Base-by-base conservation (phyloP, 1,140 invertebrate species). In the Euura saliciscinereae region DNA sequence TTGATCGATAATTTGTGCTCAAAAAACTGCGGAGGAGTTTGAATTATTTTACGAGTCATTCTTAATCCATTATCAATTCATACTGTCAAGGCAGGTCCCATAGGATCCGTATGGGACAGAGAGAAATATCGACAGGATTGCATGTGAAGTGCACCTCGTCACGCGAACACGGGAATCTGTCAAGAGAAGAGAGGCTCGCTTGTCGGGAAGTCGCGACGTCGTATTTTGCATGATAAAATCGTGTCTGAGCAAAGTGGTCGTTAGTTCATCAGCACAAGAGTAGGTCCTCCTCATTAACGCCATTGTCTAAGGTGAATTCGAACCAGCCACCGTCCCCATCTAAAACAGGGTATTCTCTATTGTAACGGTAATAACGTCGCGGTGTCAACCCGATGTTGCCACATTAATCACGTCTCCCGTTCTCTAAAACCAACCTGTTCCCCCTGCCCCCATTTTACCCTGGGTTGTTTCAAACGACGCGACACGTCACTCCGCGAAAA, bases 371-470 rank as follows among this genome's bases (percentile, higher is more conserved):
- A 76, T 74, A 76, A 76, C 73, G 76, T 76, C 75, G 71, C 73
- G 73, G 76, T 76, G 75, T 78, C 76, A 78, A 77, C 68, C 75
- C 74, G 70, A 74, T 75, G 73, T 72, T 71, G 69, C 65, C 71
- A 75, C 73, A 78, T 78, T 78, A 78, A 78, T 78, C 76, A 78
- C 74, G 73, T 68, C 75, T 74, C 74, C 71, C 73, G 44, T 71
- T 65, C 66, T 10, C 7, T 65, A 43, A 68, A 66, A 51, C 64
- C 43, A 45, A 43, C 59, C 59, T 71, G 28, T 28, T 4, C 71
- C 2, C 2, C 65, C 66, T 44, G 10, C 66, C 11, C 64, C 64
- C 2, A n/a, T 65, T 65, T 13, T 13, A 65, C 64, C 64, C 64
- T 13, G 11, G 11, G 64, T 65, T 65, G 13, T 13, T 45, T 43